These are phyloP conservation scores for Bradysia coprophila DNA, from an alignment of 1,140 invertebrate species.

Conservation along the genomic window DNA sequence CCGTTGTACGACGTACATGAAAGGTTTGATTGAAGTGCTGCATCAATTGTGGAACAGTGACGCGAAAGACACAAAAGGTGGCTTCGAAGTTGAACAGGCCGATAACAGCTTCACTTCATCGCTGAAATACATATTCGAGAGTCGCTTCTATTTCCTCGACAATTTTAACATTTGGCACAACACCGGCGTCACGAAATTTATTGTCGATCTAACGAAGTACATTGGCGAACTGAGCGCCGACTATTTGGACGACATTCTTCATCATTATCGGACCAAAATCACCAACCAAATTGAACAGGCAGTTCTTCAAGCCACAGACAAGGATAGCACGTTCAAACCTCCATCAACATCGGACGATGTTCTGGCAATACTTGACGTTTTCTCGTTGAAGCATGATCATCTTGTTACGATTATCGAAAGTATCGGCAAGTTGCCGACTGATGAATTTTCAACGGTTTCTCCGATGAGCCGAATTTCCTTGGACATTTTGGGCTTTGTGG, in stretches of 20 bases:
- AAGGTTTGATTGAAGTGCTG: not conserved
- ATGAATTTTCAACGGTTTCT: not conserved
- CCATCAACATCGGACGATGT: not conserved
- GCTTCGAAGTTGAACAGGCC: not conserved
- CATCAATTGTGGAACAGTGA: conserved; percentile 1
- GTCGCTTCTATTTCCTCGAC: conserved; percentile 10
- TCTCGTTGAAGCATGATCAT: not conserved
- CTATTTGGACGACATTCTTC: conserved; percentile 7
- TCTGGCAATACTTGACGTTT: not conserved
- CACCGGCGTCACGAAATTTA: conserved; percentile 9
- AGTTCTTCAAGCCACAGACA: too few relatives aligned
- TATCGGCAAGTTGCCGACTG: not conserved
- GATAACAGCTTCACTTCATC: conserved; percentile 1
- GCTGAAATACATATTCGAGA: conserved; percentile 16
- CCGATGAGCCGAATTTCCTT: conserved; percentile 8
- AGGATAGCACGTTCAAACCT: not conserved
- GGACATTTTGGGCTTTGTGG: conserved; percentile 10
- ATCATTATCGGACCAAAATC: conserved; percentile 15
- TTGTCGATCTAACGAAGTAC: conserved; percentile 8
- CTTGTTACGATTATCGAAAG: not conserved
- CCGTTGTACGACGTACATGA: not conserved
- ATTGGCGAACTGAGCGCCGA: conserved; percentile 7
- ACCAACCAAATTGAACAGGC: conserved; percentile 8
- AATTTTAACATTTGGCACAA: conserved; percentile 7
- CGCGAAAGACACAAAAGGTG: conserved; percentile 3